These are phyloP conservation scores for Apostichopus parvimensis DNA, from an alignment of 35 echinoderm and acorn worm species.

Conservation along the genomic window DNA sequence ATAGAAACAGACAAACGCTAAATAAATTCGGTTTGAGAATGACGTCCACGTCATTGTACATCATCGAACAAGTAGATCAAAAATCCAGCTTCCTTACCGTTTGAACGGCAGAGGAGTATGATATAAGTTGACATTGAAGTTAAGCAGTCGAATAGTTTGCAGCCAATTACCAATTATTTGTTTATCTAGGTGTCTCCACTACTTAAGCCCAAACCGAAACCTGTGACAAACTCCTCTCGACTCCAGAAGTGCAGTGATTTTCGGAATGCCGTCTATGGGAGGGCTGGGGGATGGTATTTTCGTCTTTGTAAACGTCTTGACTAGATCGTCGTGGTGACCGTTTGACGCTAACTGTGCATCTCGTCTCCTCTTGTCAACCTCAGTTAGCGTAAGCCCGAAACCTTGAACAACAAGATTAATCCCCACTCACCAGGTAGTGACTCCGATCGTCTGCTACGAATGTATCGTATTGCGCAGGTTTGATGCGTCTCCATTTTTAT, in stretches of 20 bases:
- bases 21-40: too few species aligned
- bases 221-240: background rate
- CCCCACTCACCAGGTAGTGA: background rate
- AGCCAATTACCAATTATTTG: background rate
- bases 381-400: background rate
- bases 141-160: background rate
- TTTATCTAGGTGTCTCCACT: background rate
- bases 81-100: background rate
- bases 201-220: background rate
- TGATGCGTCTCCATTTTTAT: too few species aligned
- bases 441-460: background rate
- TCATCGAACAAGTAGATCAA: too few species aligned
- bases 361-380: background rate
- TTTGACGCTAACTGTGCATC: background rate
- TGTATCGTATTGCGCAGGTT: too few species aligned
- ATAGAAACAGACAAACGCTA: too few species aligned
- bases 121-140: background rate
- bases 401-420: background rate
- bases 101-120: background rate
- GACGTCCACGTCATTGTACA: too few species aligned
- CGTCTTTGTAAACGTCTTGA: background rate
- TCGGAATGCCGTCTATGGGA: background rate
- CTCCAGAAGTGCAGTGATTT: constrained; percentile 6
- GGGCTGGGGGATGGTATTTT: background rate
- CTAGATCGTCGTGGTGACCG: background rate